phyloP scores from a whole-genome alignment of 2,888 invertebrate species.

The Spilosoma lubricipeda region DNA sequence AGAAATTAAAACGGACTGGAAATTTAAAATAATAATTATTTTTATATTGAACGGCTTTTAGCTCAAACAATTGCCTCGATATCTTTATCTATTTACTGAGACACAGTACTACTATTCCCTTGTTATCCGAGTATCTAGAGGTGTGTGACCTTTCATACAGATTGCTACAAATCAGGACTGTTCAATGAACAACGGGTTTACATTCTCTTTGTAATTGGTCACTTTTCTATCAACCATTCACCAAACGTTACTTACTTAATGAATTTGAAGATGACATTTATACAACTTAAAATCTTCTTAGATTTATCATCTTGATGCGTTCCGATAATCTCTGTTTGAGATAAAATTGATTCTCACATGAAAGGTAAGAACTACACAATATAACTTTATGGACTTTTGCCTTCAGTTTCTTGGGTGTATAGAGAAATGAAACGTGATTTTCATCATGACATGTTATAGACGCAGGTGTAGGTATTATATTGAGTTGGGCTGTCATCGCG shows the following conservation, averaged over 20 bases:
- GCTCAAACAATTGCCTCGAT: neutral
- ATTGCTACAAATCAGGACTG: neutral
- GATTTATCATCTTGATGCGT: neutral
- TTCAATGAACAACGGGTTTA: neutral
- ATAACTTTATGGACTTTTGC: constrained; percentile 14
- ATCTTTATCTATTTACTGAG: neutral
- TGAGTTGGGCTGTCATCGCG: constrained; percentile 62
- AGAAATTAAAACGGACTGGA: neutral
- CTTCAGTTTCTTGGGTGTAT: constrained; percentile 29
- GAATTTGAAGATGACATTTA: too few relatives aligned
- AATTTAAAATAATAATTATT: neutral
- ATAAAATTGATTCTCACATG: neutral
- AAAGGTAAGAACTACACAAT: constrained; percentile 4
- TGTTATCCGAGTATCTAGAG: neutral
- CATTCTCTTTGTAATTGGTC: neutral
- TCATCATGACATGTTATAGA: constrained; percentile 47
- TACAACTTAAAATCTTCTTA: neutral
- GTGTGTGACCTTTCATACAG: neutral
- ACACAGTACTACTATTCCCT: neutral
- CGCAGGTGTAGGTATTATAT: constrained; percentile 53
- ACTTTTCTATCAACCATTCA: neutral
- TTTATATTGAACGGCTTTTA: neutral
- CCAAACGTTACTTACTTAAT: neutral
- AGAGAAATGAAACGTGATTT: constrained; percentile 35
- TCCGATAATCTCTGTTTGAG: neutral